Base-by-base conservation (phyloP, 2,888 invertebrate genomes). In the Plagiodera versicolora region DNA sequence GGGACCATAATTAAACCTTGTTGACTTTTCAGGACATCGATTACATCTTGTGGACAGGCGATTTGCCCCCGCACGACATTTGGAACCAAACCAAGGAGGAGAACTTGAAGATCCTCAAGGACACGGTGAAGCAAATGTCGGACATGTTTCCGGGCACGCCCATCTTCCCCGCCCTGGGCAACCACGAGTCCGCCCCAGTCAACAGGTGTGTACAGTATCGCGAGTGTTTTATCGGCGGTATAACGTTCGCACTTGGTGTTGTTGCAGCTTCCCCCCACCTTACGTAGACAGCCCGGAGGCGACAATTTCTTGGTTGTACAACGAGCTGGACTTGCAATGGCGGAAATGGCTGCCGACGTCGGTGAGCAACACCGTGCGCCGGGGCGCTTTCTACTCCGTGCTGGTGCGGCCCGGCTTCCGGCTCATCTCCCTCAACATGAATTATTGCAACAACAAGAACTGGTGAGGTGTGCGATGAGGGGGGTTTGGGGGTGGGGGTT, bases 31-130 rank as follows among this genome's bases (percentile, higher is more conserved):
- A 91, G 90, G 94, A 94, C 75, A 92, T 95, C 67, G 94, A 95
- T 79, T 94, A 94, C 75, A 94, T 98, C 66, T 80, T 96, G 44
- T 96, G 97, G 94, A 97, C 97, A 0, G 98, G 98, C 2, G 98
- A 98, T 81, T 82, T 98, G 65, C 96, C 97, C 2, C 94, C 97
- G 0, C 98, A 98, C 75, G 95, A 97, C 75, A 91, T 98, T 9
- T 94, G 94, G 94, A 94, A 95, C 76, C 95, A 95, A 80, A 95
- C 94, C 0, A 87, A 89, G 68, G 91, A 91, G 68, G 93, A 93
- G 77, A 95, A 96, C 78, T 79, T 95, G 19, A 89, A 91, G 78
- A 90, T 94, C 52, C 83, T 95, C 17, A 90, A 89, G 71, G 92
- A 94, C 74, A 93, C 94, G 0, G 92, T 94, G 0, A 84, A 87